These are phyloP conservation scores for Cardiocondyla obscurior DNA, from an alignment of 1,140 invertebrate genomes.

Conservation along the genomic window DNA sequence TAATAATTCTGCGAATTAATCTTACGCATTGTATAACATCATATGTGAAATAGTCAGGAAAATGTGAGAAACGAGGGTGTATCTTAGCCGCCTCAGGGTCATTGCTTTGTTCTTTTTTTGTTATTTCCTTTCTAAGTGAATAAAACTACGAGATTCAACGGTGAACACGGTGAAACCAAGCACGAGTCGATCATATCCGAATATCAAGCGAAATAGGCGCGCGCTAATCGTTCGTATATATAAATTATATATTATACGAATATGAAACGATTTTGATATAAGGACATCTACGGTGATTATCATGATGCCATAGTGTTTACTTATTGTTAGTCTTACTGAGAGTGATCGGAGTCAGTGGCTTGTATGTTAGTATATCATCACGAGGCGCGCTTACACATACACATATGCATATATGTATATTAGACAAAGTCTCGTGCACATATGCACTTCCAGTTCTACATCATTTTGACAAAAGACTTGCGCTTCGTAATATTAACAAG, in stretches of 20 bases:
- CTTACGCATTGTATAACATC: not conserved
- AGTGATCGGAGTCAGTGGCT: constrained; percentile 41
- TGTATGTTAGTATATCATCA: constrained; percentile 50
- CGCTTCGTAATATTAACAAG: constrained; percentile 15
- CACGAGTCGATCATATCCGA: constrained; percentile 72
- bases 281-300: constrained; percentile 35
- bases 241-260: not conserved
- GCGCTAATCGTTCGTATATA: constrained; percentile 46
- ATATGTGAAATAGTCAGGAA: not conserved
- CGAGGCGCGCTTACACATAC: not conserved
- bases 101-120: not conserved
- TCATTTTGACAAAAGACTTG: not conserved
- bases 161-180: constrained; percentile 29
- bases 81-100: not conserved
- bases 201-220: constrained; percentile 60
- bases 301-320: constrained; percentile 53
- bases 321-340: constrained; percentile 44
- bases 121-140: not conserved
- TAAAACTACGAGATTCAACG: constrained; percentile 47
- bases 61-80: not conserved
- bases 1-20: not conserved
- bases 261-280: constrained; percentile 49
- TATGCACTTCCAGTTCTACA: not conserved
- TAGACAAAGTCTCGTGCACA: constrained; percentile 12
- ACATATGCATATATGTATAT: not conserved